phyloP scores from a whole-genome alignment of 92 coral and sea anemone genomes.

The Umimayanthus chanpuru region DNA sequence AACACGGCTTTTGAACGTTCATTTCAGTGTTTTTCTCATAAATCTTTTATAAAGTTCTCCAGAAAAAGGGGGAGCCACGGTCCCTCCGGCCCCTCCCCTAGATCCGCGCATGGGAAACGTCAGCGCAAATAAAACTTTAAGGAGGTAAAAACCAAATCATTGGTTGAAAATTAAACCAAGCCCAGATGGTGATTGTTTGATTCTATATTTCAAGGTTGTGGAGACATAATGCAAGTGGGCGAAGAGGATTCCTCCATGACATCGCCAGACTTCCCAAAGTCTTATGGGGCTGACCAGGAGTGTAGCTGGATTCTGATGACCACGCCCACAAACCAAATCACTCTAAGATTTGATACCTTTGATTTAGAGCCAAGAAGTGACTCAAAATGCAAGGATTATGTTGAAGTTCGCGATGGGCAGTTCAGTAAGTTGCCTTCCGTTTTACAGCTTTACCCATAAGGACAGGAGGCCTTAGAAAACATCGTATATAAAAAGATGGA shows the following conservation, averaged over 20 bases:
- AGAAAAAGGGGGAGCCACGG: too few species aligned
- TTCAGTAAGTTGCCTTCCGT: conserved; percentile 49
- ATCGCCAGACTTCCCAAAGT: conserved; percentile 71
- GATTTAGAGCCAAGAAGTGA: conserved; percentile 55
- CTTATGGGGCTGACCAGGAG: conserved; percentile 55
- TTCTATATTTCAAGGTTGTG: conserved; percentile 67
- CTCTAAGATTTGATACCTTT: conserved; percentile 48
- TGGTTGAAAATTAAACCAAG: too few species aligned
- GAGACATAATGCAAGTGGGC: conserved; percentile 54
- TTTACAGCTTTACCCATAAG: not conserved
- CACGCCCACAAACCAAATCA: conserved; percentile 49
- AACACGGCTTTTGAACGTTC: too few species aligned
- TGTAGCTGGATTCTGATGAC: conserved; percentile 75
- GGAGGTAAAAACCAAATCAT: too few species aligned
- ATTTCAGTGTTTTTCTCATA: too few species aligned
- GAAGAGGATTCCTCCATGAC: conserved; percentile 41
- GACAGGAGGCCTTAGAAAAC: not conserved
- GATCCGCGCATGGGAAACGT: too few species aligned
- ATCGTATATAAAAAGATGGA: too few species aligned
- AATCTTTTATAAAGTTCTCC: too few species aligned
- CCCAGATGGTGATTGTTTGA: not conserved
- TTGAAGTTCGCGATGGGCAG: conserved; percentile 77
- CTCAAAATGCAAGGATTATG: conserved; percentile 63
- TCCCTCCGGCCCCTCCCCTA: too few species aligned
- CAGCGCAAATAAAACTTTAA: too few species aligned